Evolutionary conservation across 2,113 vertebrate species (phyloP), one percentile per base, ranked within the genome.

Genomic region (Vulpes lagopus): DNA sequence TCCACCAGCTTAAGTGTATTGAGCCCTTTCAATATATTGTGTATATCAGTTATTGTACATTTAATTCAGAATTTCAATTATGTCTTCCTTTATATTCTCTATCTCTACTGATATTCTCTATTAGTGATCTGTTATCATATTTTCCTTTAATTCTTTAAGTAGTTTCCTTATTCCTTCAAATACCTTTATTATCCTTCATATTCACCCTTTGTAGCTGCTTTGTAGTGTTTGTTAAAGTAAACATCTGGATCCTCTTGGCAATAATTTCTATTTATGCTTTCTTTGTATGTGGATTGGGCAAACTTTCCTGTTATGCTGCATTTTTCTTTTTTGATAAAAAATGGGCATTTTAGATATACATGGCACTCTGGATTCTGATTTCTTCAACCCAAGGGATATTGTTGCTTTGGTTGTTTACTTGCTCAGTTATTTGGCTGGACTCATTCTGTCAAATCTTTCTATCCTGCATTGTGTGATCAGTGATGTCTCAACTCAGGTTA

Each of bases 141-240:
- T 90, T 80, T 76, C 15, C 38, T 94, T 53, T 73, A 94, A 65
- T 35, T 95, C 64, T 78, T 76, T 71, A 89, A 74, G 27, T 74
- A 9, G 27, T 53, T 95, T 83, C 2, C 23, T 96, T 85, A 35
- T 32, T 65, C 14, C 11, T 85, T 84, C 80, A 60, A 62, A 60
- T 22, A 67, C 43, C 25, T 9, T 91, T 83, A 76, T 83, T 92
- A 71, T 27, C 8, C 43, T 76, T 76, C 25, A 51, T 51, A 51
- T 51, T 51, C 74, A 51, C 25, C 14, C 43, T 51, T 76, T 76
- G 74, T 76, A 51, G 30, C 32, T 95, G 3, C 9, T 78, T 91
- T 95, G 35, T 93, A 85, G 32, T 71, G 35, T 94, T 85, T 84
- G 67, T 43, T 85, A n/a, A 86, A 78, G 4, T 76, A 32, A 92